phyloP scores from a whole-genome alignment of 2,888 invertebrate genomes.

The Drosophila infuscata region DNA sequence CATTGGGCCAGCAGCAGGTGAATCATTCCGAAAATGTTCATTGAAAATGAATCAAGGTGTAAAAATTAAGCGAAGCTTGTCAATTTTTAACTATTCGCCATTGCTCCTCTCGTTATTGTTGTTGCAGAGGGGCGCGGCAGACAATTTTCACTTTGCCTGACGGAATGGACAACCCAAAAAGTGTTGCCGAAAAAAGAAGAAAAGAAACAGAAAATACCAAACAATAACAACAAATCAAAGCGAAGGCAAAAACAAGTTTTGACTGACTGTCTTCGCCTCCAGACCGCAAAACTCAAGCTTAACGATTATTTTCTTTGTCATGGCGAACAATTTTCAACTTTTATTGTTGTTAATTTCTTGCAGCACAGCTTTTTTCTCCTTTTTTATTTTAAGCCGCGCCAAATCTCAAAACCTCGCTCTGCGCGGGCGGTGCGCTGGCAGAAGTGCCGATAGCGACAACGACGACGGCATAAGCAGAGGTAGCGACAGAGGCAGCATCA shows the following conservation, averaged over 20 bases:
- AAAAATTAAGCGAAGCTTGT: slow-evolving; percentile 22
- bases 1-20: slow-evolving; percentile 52
- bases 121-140: slow-evolving; percentile 66
- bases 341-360: slow-evolving; percentile 78
- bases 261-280: slow-evolving; percentile 52
- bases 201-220: slow-evolving; percentile 1
- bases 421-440: slow-evolving; percentile 61
- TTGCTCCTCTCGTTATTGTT: slow-evolving; percentile 22
- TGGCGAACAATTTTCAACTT: slow-evolving; percentile 73
- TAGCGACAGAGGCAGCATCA: slow-evolving; percentile 1
- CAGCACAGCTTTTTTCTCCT: slow-evolving; percentile 54
- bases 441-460: slow-evolving; percentile 21
- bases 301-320: slow-evolving; percentile 78
- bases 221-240: slow-evolving; percentile 47
- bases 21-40: slow-evolving; percentile 37
- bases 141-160: slow-evolving; percentile 72
- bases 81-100: slow-evolving; percentile 8
- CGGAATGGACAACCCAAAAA: slow-evolving; percentile 45
- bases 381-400: slow-evolving; percentile 44
- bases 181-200: slow-evolving; percentile 60
- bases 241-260: slow-evolving; percentile 66
- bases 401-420: slow-evolving; percentile 41
- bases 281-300: slow-evolving; percentile 57
- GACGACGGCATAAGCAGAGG: slow-evolving; percentile 6
- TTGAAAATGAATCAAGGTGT: slow-evolving; percentile 30